These are phyloP conservation scores for Salticus scenicus DNA, from an alignment of 2,888 invertebrate genomes.

Conservation along the genomic window DNA sequence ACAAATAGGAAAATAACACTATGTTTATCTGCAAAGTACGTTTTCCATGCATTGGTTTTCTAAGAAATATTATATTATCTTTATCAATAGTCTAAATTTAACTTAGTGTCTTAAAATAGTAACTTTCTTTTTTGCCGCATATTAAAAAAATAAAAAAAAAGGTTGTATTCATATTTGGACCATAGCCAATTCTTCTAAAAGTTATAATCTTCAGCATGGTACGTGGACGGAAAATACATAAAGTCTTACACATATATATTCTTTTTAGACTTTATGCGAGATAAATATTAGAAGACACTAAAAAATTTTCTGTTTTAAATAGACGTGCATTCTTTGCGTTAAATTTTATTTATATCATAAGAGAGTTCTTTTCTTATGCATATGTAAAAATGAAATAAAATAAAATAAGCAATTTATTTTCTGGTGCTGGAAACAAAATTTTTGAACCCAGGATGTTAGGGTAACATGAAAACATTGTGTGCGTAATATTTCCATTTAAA, in stretches of 20 bases:
- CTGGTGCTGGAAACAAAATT: not conserved
- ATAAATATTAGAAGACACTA: conserved; percentile 6
- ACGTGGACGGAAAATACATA: conserved; percentile 29
- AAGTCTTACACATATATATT: conserved; percentile 4
- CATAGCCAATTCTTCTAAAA: conserved; percentile 29
- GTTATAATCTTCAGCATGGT: conserved; percentile 22
- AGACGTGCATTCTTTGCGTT: not conserved
- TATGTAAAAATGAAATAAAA: too few relatives aligned
- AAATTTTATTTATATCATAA: not conserved
- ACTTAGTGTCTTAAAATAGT: not conserved
- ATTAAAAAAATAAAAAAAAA: not conserved
- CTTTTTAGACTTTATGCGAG: conserved; percentile 13
- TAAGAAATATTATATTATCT: too few relatives aligned
- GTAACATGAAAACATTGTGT: too few relatives aligned
- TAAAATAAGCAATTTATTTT: not conserved
- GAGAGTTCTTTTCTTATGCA: not conserved
- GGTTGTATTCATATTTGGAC: conserved; percentile 45
- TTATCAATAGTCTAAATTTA: not conserved
- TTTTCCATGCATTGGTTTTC: too few relatives aligned
- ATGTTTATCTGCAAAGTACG: too few relatives aligned
- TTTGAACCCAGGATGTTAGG: too few relatives aligned
- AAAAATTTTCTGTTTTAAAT: conserved; percentile 1
- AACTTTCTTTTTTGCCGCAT: not conserved
- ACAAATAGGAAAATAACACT: too few relatives aligned
- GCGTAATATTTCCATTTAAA: too few relatives aligned